Evolutionary conservation across 2,888 invertebrate species (phyloP), one percentile per base, ranked within the genome.

Genomic region (Caenorhabditis japonica): DNA sequence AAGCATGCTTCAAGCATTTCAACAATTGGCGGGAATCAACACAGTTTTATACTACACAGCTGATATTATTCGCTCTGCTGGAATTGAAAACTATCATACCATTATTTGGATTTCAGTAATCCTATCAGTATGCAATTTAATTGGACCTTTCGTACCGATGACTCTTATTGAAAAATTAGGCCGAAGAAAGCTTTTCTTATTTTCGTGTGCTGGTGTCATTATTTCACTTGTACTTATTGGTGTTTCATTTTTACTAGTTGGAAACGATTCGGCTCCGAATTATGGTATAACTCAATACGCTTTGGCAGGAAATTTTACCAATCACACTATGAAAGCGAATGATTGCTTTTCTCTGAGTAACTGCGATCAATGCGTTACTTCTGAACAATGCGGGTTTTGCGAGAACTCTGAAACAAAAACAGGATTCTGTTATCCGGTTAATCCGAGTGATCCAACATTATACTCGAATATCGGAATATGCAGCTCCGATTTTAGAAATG

Each of bases 1-100:
- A 2, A 90, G 90, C 84, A 84, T 88, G 5, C 83, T 91, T 33
- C 90, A 91, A 80, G 83, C 90, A 43, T 89, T 90, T 78, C 91
- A 91, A 81, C 91, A 91, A 80, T 80, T 91, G 3, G 86, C 89
- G 59, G 91, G 90, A 17, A 90, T 91, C 79, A 91, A 91, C 84
- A 91, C 91, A 3, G 89, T 91, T 68, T 90, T 89, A 88, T 85
- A 84, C 61, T 84, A 84, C 75, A 84, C 84, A 1, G 83, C 81
- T n/a, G 79, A 79, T 7, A 81, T 84, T 33, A 84, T 84, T 30
- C 59, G 82, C 27, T 80, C 82, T 1, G 80, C 84, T n/a, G 84
- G 84, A 43, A 77, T 84, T 8, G 68, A 77, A 19, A 79, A 83
- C 62, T 77, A 84, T 43, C 83, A 82, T 62, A 81, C 79, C 0